These are phyloP conservation scores for Linepithema humile DNA, from an alignment of 1,140 invertebrate species.

Conservation along the genomic window DNA sequence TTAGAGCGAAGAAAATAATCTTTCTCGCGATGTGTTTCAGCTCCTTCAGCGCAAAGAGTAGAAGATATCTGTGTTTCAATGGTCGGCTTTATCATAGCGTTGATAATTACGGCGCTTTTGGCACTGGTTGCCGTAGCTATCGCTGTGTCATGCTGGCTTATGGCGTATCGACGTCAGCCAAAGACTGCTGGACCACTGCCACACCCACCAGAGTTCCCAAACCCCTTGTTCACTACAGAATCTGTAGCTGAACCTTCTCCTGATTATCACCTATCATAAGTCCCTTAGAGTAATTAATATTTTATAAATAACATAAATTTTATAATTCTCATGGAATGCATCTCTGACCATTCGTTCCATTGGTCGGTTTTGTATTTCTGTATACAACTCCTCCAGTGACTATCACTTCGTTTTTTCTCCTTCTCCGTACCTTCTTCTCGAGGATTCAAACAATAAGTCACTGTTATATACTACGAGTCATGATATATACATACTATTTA, in stretches of 20 bases:
- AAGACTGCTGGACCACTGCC: slow-evolving; percentile 94
- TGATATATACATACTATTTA: slow-evolving; percentile 74
- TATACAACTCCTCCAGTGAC: slow-evolving; percentile 82
- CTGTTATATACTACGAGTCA: slow-evolving; percentile 51
- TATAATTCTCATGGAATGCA: slow-evolving; percentile 76
- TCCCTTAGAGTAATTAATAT: slow-evolving; percentile 75
- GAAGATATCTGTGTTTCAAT: slow-evolving; percentile 97
- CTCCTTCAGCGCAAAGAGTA: slow-evolving; percentile 87
- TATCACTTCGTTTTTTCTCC: slow-evolving; percentile 72
- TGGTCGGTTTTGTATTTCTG: slow-evolving; percentile 80
- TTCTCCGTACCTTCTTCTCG: slow-evolving; percentile 59
- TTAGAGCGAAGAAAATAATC: neutral
- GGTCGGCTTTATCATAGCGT: slow-evolving; percentile 95
- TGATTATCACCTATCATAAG: slow-evolving; percentile 89
- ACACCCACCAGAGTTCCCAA: slow-evolving; percentile 97
- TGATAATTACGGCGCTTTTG: slow-evolving; percentile 95
- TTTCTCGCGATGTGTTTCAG: slow-evolving; percentile 78
- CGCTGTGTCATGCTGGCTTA: slow-evolving; percentile 97
- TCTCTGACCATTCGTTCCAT: slow-evolving; percentile 75
- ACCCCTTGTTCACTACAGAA: slow-evolving; percentile 94
- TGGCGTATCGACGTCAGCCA: slow-evolving; percentile 94
- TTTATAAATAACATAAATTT: slow-evolving; percentile 76
- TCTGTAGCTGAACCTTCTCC: slow-evolving; percentile 91
- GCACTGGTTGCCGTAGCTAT: slow-evolving; percentile 96
- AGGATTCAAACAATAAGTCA: slow-evolving; percentile 66